Evolutionary conservation across 2,113 vertebrate species (phyloP), one percentile per base, ranked within the genome.

Genomic region (Oriolus oriolus): DNA sequence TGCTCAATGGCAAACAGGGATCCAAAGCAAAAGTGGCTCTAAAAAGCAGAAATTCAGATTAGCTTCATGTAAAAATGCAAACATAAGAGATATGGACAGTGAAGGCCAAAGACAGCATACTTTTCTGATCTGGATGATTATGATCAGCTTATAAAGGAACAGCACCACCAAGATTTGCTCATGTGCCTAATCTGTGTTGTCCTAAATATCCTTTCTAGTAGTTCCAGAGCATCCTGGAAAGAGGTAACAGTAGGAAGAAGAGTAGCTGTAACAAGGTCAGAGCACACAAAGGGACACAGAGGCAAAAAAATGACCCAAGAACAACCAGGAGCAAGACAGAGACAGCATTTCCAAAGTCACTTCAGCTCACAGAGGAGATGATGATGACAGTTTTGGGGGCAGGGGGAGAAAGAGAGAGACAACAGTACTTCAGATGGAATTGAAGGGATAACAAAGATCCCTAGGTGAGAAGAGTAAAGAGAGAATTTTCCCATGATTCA

Each of bases 311-410:
- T 24, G 2, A 88, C 26, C 19, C 33, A 60, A 68, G 39, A 90
- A 66, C 2, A 70, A 77, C 13, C 27, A 74, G 23, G 16, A 64
- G 14, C 1, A 7, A 86, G 65, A 66, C 26, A 59, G 42, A 89
- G 23, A 81, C 19, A 49, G 24, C 11, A 68, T 73, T 44, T 94
- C 49, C 68, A 65, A n/a, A 35, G 39, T 81, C 68, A 80, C 59
- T 83, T 89, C 52, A 87, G 64, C 23, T 91, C 47, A 77, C 33
- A 86, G 42, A 89, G 60, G 8, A 93, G 35, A 16, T 23, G 33
- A 87, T 33, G 37, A 87, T 27, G 35, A 52, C 30, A 22, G 31
- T 27, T 87, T 79, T 0, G 8, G n/a, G 39, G 28, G 15, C 14
- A 73, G 15, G 9, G 35, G 28, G 42, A 69, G 30, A 20, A 83